A percentile compares a stretch with the other conserved stretches of the same genome.
Evolutionary conservation across 2,797 vertebrate species (phyloP).

Genomic region (Urophycis tenuis): DNA sequence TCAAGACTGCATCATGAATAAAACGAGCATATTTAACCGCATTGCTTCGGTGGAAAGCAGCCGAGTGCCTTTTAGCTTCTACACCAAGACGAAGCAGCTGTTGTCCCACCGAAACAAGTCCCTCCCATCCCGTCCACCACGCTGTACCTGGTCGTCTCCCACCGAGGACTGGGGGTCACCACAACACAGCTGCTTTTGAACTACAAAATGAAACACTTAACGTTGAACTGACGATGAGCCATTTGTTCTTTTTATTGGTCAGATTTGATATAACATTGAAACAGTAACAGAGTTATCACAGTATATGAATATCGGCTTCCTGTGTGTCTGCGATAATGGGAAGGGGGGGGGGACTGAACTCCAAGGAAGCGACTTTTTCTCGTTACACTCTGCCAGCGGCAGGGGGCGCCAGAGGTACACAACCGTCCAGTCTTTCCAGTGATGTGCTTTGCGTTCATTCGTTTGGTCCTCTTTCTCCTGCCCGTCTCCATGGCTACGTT

Average conservation of each 20-base stretch:
- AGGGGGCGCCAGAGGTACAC: background rate
- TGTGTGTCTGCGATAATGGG: background rate
- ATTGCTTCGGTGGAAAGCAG: too few species aligned
- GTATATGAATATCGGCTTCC: background rate
- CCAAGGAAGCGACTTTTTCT: background rate
- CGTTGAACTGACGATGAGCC: background rate
- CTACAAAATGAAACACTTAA: background rate
- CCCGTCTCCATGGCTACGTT: background rate
- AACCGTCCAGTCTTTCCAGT: background rate
- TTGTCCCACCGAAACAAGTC: too few species aligned
- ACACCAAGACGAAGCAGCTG: too few species aligned
- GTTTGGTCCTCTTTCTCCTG: background rate
- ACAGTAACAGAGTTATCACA: background rate
- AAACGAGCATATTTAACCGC: too few species aligned
- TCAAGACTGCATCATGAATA: background rate
- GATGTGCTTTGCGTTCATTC: background rate
- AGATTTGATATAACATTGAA: slow-evolving; percentile 7
- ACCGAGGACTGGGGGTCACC: background rate
- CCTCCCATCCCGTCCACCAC: too few species aligned
- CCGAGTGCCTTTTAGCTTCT: too few species aligned
- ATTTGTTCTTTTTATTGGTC: slow-evolving; percentile 2
- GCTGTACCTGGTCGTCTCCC: too few species aligned
- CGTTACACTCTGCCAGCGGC: background rate
- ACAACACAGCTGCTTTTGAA: background rate
- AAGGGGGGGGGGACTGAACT: background rate